Percentiles rank a stretch among this genome's conserved stretches.
These are phyloP conservation scores for Probosciger aterrimus DNA, from an alignment of 2,113 vertebrate genomes.

Conservation along the genomic window DNA sequence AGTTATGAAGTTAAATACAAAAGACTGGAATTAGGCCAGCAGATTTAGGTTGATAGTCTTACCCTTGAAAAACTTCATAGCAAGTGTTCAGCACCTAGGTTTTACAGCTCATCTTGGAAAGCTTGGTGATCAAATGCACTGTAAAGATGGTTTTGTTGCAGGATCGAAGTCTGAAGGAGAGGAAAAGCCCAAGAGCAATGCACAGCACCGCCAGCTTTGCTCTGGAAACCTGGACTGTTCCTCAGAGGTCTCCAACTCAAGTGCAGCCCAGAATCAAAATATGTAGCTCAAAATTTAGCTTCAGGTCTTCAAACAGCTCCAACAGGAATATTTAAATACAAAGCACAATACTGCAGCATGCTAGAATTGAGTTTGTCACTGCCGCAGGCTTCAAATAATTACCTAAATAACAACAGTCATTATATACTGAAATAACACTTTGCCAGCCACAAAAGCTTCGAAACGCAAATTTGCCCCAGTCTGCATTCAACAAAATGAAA, in stretches of 20 bases:
- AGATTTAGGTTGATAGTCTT: background rate
- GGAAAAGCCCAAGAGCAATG: background rate
- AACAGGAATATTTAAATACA: background rate
- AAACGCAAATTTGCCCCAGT: slow-evolving; percentile 21
- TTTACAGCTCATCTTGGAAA: background rate
- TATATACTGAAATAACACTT: slow-evolving; percentile 43
- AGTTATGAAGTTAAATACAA: background rate
- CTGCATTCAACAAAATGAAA: slow-evolving; percentile 5
- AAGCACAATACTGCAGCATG: background rate
- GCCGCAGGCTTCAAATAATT: slow-evolving; percentile 37
- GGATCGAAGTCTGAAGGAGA: background rate
- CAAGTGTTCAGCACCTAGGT: background rate
- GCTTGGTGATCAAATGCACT: background rate
- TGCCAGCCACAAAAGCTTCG: background rate
- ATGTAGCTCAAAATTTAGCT: background rate
- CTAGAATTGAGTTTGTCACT: background rate
- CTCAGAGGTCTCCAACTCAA: background rate
- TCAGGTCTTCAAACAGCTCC: background rate
- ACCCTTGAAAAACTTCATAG: background rate
- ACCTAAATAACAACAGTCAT: background rate
- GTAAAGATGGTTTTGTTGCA: background rate
- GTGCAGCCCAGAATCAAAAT: background rate
- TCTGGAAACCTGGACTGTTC: background rate
- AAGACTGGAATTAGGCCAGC: background rate
- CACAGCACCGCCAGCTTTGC: background rate